phyloP scores from a whole-genome alignment of 2,888 invertebrate species.

The Mimumesa dahlbomi region DNA sequence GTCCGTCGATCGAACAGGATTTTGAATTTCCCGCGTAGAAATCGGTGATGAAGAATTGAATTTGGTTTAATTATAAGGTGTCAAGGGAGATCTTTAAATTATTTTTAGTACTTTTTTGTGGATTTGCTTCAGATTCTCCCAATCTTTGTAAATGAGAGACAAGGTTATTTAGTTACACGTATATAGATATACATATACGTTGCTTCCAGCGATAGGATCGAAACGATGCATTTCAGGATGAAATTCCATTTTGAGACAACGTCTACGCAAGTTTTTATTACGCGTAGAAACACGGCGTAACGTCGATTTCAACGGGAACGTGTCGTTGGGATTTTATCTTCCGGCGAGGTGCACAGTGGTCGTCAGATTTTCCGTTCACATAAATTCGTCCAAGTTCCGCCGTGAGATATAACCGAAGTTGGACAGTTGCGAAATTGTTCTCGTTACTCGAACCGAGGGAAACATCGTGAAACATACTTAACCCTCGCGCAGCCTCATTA shows the following conservation, averaged over 20 bases:
- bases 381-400: constrained; percentile 36
- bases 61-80: too few relatives aligned
- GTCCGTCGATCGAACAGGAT: too few relatives aligned
- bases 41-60: too few relatives aligned
- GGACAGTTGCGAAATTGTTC: constrained; percentile 22
- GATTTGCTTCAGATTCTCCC: too few relatives aligned
- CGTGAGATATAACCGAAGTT: constrained; percentile 21
- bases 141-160: too few relatives aligned
- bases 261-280: constrained; percentile 22
- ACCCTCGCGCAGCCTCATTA: constrained; percentile 56
- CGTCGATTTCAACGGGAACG: constrained; percentile 9
- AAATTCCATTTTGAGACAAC: constrained; percentile 24
- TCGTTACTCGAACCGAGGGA: constrained; percentile 23
- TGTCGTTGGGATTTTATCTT: constrained; percentile 29
- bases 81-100: too few relatives aligned
- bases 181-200: too few relatives aligned
- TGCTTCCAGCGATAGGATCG: neutral
- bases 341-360: constrained; percentile 10
- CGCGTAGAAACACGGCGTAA: neutral
- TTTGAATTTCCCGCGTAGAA: too few relatives aligned
- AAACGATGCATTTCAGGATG: neutral
- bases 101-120: too few relatives aligned
- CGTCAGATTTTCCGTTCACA: constrained; percentile 30
- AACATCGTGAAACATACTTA: constrained; percentile 39
- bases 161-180: too few relatives aligned